Percentiles rank a stretch among this genome's conserved stretches.
Conservation (phyloP, 35 echinoderm and acorn worm species). For the Apostichopus californicus region DNA sequence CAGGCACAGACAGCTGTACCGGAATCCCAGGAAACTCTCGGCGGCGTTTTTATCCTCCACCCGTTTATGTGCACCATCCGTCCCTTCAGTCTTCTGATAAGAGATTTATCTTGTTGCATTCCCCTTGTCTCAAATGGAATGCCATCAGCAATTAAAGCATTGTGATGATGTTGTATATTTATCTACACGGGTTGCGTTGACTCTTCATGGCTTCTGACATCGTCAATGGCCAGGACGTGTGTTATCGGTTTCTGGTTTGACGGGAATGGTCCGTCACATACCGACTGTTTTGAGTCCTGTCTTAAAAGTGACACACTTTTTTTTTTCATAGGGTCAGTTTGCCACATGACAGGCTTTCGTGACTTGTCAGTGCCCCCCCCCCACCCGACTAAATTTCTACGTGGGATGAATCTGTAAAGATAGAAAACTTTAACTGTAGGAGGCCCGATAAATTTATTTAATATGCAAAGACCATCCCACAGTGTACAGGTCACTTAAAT, state of each 20-base stretch:
- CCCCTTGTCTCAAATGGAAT: constrained; percentile 43
- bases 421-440: no score
- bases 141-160: constrained; percentile 34
- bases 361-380: not conserved
- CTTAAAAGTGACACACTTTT: not conserved
- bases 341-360: not conserved
- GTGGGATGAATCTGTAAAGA: no score
- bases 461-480: no score
- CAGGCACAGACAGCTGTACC: constrained; percentile 26
- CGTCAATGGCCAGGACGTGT: constrained; percentile 11
- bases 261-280: not conserved
- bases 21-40: not conserved
- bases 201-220: constrained; percentile 21
- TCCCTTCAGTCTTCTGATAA: not conserved
- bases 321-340: not conserved
- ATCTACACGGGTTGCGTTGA: constrained; percentile 5
- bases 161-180: constrained; percentile 25
- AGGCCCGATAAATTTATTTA: no score
- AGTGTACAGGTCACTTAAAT: no score
- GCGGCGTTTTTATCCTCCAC: not conserved
- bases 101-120: constrained; percentile 48
- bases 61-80: constrained; percentile 4
- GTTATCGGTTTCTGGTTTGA: not conserved
- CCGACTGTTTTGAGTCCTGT: not conserved
- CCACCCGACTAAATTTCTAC: no score